These are phyloP conservation scores for Anneissia japonica DNA, from an alignment of 35 echinoderm and acorn worm genomes.

Conservation along the genomic window DNA sequence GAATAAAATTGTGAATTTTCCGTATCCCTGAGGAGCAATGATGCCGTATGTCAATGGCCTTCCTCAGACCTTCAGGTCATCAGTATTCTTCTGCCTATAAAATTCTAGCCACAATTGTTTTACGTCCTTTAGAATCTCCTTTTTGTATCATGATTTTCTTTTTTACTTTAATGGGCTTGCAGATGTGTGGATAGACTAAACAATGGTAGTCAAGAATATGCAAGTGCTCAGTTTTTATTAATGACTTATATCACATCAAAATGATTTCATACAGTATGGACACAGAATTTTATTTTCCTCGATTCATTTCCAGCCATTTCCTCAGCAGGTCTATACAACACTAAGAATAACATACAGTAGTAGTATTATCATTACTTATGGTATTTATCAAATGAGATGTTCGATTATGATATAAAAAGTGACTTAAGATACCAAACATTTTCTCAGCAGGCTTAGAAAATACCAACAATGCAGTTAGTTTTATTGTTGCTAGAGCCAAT, in stretches of 20 bases:
- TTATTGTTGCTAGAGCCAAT: no score
- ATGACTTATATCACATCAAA: not conserved
- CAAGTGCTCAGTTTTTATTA: not conserved
- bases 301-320: not conserved
- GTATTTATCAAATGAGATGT: no score
- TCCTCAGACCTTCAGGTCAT: not conserved
- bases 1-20: not conserved
- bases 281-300: not conserved
- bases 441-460: not conserved
- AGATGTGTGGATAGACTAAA: not conserved
- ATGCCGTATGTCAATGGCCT: not conserved
- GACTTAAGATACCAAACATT: no score
- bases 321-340: not conserved
- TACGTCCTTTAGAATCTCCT: not conserved
- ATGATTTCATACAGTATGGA: not conserved
- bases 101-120: not conserved
- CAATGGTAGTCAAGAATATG: not conserved
- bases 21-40: not conserved
- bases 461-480: not conserved
- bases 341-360: no score
- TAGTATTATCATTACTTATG: no score
- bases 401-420: no score
- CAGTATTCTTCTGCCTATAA: not conserved
- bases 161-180: not conserved
- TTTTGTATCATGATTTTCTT: not conserved